Evolutionary conservation across 2,113 vertebrate genomes (phyloP), one percentile per base, ranked within the genome.

Genomic region (Grammomys dolichurus): DNA sequence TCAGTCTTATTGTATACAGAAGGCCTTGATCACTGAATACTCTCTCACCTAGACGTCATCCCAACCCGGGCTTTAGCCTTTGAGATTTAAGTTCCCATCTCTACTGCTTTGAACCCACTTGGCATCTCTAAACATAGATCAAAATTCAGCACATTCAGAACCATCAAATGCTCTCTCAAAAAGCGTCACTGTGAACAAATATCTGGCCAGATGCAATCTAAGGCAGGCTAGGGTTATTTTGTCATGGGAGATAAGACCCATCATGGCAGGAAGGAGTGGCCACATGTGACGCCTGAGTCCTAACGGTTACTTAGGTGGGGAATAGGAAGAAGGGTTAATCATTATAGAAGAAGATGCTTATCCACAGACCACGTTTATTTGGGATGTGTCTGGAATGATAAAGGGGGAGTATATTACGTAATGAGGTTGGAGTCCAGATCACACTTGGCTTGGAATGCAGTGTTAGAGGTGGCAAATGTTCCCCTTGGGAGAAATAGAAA

Each of bases 71-170:
- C 19, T 87, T 92, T 36, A 77, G 4, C 58, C 80, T 94, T 87
- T 77, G 36, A 93, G 75, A 84, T 69, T 77, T 92, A 54, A 80
- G 65, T 93, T 97, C 81, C 51, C 76, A 19, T 88, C 63, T 51
- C 48, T 51, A 51, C 48, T 43, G 33, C 46, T 89, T 95, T 72
- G 67, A 69, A 36, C 54, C 36, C 28, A 40, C 20, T 80, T 87
- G 48, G 69, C 14, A 70, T 48, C 46, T 92, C 40, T 90, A 82
- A 70, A 63, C 36, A 54, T 76, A 94, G 7, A 65, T 69, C 65
- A 22, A 26, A 82, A 26, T 63, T 28, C 4, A 63, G 14, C 58
- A 85, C 3, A 46, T 48, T 7, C 16, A 6, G 43, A 63, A 46
- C 5, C 6, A 24, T 17, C 33, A 7, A 4, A 58, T 2, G 5